phyloP scores from a whole-genome alignment of 1,140 invertebrate species.

The Caenorhabditis inopinata region DNA sequence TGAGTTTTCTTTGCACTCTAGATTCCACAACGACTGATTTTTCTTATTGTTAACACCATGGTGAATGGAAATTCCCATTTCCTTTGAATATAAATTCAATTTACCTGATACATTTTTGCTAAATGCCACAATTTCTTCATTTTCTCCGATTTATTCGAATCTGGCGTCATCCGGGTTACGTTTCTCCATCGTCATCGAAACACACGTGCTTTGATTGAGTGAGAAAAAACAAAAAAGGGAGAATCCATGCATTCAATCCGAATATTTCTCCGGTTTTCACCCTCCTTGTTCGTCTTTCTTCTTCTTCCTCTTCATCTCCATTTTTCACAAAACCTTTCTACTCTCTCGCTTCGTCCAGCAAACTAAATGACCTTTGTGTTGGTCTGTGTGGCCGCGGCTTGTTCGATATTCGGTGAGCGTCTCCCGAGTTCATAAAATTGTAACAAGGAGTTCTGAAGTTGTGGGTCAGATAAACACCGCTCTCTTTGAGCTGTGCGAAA shows the following conservation, averaged over 20 bases:
- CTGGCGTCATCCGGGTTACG: too few relatives aligned
- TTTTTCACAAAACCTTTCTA: background rate
- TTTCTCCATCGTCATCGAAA: too few relatives aligned
- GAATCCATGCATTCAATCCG: background rate
- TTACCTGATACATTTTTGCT: too few relatives aligned
- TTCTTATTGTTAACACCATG: too few relatives aligned
- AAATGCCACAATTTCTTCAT: too few relatives aligned
- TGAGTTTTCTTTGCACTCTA: too few relatives aligned
- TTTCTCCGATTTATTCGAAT: too few relatives aligned
- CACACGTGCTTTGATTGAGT: background rate
- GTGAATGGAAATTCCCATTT: too few relatives aligned
- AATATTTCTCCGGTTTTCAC: background rate
- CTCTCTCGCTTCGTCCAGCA: background rate
- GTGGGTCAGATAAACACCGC: background rate
- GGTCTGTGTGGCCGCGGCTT: background rate
- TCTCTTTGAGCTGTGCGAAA: background rate
- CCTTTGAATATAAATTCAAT: too few relatives aligned
- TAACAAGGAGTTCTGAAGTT: background rate
- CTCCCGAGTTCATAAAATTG: conserved; percentile 16
- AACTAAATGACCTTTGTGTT: conserved; percentile 22
- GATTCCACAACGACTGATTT: too few relatives aligned
- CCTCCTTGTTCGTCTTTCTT: background rate
- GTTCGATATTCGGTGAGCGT: conserved; percentile 3
- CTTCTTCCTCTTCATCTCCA: background rate
- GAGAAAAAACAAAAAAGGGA: background rate